Base-by-base conservation (phyloP, 2,888 invertebrate genomes). In the Diadromus collaris region DNA sequence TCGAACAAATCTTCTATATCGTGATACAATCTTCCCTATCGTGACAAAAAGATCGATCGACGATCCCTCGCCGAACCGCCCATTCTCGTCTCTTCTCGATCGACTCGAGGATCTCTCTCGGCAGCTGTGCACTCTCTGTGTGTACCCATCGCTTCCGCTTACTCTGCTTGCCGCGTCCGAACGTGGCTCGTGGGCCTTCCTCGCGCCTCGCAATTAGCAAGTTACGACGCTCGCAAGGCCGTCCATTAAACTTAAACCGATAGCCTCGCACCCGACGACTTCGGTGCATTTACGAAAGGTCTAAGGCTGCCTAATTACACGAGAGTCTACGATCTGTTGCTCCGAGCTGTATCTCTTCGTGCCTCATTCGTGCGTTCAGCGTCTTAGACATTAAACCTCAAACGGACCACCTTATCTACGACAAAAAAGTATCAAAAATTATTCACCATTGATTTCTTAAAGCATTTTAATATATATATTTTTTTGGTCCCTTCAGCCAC, bases 191-290 rank as follows among this genome's bases (percentile, higher is more conserved):
- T 80, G 63, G 68, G 34, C 72, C 71, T 71, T 80, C 76, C 81
- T 78, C 81, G 72, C 78, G 83, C 83, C 80, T 85, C 82, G 87
- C 88, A 89, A 89, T 89, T 89, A 89, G 87, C 85, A 84, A 88
- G 86, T 89, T 88, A 88, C 86, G 87, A 85, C 85, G 83, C 81
- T 84, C 83, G 86, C 81, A 83, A 51, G 84, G 82, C 83, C 87
- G 87, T 89, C 88, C 88, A 89, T 89, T 88, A 88, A 89, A 89
- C 87, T 83, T 85, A 83, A 86, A 86, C 79, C 86, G 86, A 89
- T 89, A 87, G 85, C 82, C 80, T 19, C 29, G 61, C 19, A 24
- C 54, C 48, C 60, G 54, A 73, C 64, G 73, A 61, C 29, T 69
- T 56, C 61, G 27, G 6, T 51, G 24, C 46, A 54, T 64, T 65